Base-by-base conservation (phyloP, 2,113 vertebrate genomes). In the Neogale vison region DNA sequence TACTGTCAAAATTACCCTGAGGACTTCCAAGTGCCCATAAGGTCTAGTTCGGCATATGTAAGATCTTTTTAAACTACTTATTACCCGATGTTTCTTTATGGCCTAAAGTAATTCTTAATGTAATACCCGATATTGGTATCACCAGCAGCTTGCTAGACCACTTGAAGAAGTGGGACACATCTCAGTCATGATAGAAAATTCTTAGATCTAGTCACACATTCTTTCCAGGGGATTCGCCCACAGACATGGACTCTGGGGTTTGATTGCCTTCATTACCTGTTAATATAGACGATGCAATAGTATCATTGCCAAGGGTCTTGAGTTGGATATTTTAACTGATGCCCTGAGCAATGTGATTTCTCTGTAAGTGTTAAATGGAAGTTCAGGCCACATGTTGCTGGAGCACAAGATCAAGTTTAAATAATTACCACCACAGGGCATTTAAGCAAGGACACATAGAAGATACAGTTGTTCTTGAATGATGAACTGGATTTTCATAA, bases 401-500 rank as follows among this genome's bases (percentile, higher is more conserved):
- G 24, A 95, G 42, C 39, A 88, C 34, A 83, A 87, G 82, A 47
- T 36, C n/a, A 61, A 90, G 42, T 87, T 90, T 24, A 83, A 80
- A 85, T 57, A 80, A 90, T 55, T 65, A 71, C 24, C 47, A 57
- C 26, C 21, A 6, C 3, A 42, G 12, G 1, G 0, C 2, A 77
- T 71, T 87, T 71, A 81, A 57, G 7, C 26, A 72, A 55, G 17
- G 11, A 61, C 31, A 23, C n/a, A 39, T 2, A 94, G 52, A 71
- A 47, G 72, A 63, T 4, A 50, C 10, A n/a, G 3, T 42, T 52
- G 26, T 31, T 55, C 31, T 74, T 61, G 50, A 76, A 86, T 52
- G 7, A 82, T 81, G 26, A 97, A 21, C 24, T 88, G 23, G 26
- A 79, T 63, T 94, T 90, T 90, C 84, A 90, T 74, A 57, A 74